Evolutionary conservation across 2,797 vertebrate genomes (phyloP).

Genomic region (Harpagifer antarcticus): DNA sequence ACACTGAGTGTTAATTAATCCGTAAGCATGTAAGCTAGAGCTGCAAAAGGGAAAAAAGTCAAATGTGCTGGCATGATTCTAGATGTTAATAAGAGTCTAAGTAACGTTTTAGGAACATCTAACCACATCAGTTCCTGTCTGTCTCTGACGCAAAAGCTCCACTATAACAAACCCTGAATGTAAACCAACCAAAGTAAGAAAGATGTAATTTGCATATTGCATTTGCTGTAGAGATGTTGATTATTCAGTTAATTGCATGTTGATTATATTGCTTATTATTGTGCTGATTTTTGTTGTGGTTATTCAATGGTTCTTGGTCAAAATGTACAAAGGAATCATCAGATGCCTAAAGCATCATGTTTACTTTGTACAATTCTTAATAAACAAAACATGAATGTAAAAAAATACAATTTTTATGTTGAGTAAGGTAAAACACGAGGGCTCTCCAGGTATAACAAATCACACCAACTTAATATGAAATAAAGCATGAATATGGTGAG

Average conservation of each 20-base stretch:
- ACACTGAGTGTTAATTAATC: background rate
- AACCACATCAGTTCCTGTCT: background rate
- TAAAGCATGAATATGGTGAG: background rate
- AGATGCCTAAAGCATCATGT: background rate
- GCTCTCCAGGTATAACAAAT: too few species aligned
- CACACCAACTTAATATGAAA: too few species aligned
- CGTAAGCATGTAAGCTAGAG: background rate
- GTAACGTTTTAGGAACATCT: conserved; percentile 4
- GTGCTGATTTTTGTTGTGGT: background rate
- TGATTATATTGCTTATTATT: background rate
- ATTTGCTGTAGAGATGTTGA: conserved; percentile 21
- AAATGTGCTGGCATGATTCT: background rate
- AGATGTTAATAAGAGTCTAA: background rate
- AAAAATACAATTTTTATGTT: too few species aligned
- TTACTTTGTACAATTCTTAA: background rate
- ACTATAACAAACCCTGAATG: conserved; percentile 17
- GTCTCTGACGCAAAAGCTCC: conserved; percentile 1
- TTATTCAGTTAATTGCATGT: background rate
- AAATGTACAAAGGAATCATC: background rate
- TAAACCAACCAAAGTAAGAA: conserved; percentile 12
- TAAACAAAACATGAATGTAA: background rate
- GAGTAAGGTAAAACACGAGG: too few species aligned
- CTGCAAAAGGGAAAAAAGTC: conserved; percentile 7
- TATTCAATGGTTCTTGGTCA: background rate
- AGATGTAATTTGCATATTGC: conserved; percentile 10